Evolutionary conservation across 2,888 invertebrate genomes (phyloP).

Genomic region (Callyntrura guangdongensis): DNA sequence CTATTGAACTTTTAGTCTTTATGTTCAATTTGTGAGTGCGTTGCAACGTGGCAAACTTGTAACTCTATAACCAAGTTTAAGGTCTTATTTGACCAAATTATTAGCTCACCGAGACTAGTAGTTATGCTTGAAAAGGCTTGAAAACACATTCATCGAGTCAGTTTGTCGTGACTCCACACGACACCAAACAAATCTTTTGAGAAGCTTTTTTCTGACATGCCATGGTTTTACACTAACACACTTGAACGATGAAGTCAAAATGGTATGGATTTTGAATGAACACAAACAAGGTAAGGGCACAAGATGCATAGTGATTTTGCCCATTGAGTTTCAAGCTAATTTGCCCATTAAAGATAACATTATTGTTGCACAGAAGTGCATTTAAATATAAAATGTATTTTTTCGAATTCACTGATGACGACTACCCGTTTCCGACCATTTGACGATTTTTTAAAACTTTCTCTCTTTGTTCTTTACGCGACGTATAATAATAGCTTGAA

Average conservation of each 20-base stretch:
- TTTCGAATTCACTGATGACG: neutral
- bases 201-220: neutral
- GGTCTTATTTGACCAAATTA: slow-evolving; percentile 1
- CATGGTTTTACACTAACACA: neutral
- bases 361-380: neutral
- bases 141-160: slow-evolving; percentile 19
- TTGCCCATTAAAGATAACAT: neutral
- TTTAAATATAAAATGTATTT: neutral
- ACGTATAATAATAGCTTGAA: neutral
- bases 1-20: too few relatives aligned
- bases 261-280: neutral
- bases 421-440: slow-evolving; percentile 3
- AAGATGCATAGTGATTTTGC: neutral
- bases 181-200: neutral
- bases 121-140: neutral
- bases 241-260: neutral
- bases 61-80: neutral
- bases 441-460: neutral
- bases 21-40: too few relatives aligned
- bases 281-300: neutral
- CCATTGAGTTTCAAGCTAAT: too few relatives aligned
- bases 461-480: neutral
- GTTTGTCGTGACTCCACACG: slow-evolving; percentile 7
- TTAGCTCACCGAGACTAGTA: neutral
- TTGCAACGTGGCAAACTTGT: neutral